A percentile compares a stretch with the other conserved stretches of the same genome.
Conservation (phyloP, 2,888 invertebrate species). For the Pandemis cinnamomeana region DNA sequence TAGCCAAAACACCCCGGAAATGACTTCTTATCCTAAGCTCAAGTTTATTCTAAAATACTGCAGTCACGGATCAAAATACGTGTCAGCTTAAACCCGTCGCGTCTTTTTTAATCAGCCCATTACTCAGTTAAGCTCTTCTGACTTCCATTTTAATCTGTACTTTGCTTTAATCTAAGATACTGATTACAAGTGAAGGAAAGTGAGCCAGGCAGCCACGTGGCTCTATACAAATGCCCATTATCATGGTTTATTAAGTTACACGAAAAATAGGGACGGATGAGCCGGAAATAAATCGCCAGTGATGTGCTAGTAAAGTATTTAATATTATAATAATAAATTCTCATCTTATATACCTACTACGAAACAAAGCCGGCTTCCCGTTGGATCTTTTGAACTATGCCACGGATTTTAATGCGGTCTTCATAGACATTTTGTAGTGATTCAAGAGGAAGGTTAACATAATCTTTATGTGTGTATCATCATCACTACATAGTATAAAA, state of each 20-base stretch:
- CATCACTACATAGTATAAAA: too few species aligned
- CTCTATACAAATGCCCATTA: slow-evolving; percentile 20
- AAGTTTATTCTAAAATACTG: neutral
- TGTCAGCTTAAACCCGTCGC: neutral
- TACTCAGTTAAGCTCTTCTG: slow-evolving; percentile 2
- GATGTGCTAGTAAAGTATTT: neutral
- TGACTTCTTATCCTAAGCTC: neutral
- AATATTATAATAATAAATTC: neutral
- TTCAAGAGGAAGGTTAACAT: too few species aligned
- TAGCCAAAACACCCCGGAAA: neutral
- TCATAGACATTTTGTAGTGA: too few species aligned
- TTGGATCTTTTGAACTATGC: too few species aligned
- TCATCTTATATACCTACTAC: too few species aligned
- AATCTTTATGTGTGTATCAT: too few species aligned
- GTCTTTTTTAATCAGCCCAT: slow-evolving; percentile 1
- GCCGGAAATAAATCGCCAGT: slow-evolving; percentile 2
- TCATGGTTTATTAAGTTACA: slow-evolving; percentile 3
- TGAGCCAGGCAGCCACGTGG: slow-evolving; percentile 15
- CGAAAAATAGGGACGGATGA: slow-evolving; percentile 1
- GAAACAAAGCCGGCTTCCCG: too few species aligned
- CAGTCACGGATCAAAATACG: neutral
- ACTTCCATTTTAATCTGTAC: slow-evolving; percentile 14
- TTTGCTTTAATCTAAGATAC: slow-evolving; percentile 5
- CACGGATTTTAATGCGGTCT: too few species aligned
- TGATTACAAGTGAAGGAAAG: slow-evolving; percentile 4